Conservation (phyloP, 2,888 invertebrate species). For the Tetragnatha montana region DNA sequence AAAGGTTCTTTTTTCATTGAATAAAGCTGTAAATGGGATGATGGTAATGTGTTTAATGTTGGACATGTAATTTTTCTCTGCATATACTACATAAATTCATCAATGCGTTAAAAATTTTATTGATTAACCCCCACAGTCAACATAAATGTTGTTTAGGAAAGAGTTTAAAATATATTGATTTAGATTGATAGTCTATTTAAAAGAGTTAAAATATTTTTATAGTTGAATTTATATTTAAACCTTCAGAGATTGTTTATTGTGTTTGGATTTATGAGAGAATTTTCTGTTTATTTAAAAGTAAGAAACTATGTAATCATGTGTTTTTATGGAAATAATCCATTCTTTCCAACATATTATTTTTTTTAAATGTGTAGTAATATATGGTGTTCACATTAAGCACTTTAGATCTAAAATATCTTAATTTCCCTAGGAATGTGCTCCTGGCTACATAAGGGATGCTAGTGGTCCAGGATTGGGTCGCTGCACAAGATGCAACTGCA, state of each 20-base stretch:
- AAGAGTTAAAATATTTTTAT: no score
- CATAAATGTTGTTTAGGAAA: no score
- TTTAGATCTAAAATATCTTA: not conserved
- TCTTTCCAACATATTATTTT: not conserved
- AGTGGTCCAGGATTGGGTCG: conserved; percentile 88
- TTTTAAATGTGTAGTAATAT: not conserved
- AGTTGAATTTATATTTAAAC: no score
- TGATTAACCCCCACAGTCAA: not conserved
- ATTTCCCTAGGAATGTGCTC: conserved; percentile 83
- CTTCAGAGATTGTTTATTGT: no score
- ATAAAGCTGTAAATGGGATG: not conserved
- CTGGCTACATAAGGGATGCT: conserved; percentile 85
- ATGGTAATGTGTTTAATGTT: conserved; percentile 78
- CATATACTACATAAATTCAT: not conserved
- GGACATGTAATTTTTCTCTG: not conserved
- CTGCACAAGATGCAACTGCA: conserved; percentile 79
- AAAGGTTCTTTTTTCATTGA: conserved; percentile 16
- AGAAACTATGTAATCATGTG: not conserved
- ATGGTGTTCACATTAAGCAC: not conserved
- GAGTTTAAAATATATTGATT: no score
- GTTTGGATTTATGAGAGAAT: no score
- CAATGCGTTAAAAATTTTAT: not conserved
- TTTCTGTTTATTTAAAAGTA: not conserved
- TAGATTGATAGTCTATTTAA: no score
- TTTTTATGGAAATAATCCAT: not conserved